Percentiles rank a stretch among this genome's conserved stretches.
Evolutionary conservation across 2,888 invertebrate genomes (phyloP).

Genomic region (Stenchaetothrips biformis): DNA sequence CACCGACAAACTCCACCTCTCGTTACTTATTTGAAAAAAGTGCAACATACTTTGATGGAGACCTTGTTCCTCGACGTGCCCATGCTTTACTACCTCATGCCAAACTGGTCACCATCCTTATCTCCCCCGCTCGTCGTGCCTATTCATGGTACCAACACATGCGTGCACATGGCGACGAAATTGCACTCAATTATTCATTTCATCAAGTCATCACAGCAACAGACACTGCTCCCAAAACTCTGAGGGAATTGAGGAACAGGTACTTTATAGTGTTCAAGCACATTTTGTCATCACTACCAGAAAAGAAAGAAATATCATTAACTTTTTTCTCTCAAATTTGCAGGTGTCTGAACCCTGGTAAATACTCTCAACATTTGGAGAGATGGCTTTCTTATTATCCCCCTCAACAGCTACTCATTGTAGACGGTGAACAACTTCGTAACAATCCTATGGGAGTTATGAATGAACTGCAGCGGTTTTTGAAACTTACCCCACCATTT

Average conservation of each 20-base stretch:
- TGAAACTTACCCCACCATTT: conserved; percentile 80
- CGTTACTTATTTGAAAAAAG: conserved; percentile 93
- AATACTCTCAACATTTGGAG: conserved; percentile 93
- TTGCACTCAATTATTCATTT: conserved; percentile 88
- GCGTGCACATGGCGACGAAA: conserved; percentile 82
- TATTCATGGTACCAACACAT: conserved; percentile 99
- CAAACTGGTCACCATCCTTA: conserved; percentile 81
- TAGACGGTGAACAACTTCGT: conserved; percentile 89
- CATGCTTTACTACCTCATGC: conserved; percentile 87
- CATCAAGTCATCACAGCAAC: conserved; percentile 89
- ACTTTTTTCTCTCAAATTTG: conserved; percentile 28
- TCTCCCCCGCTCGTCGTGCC: conserved; percentile 82
- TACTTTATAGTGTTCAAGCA: conserved; percentile 37
- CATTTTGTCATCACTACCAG: neutral
- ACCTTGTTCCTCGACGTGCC: conserved; percentile 82
- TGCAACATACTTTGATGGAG: conserved; percentile 97
- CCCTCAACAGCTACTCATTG: conserved; percentile 81
- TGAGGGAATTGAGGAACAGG: conserved; percentile 71
- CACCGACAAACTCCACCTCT: conserved; percentile 58
- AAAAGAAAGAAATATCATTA: conserved; percentile 21
- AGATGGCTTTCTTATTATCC: conserved; percentile 91
- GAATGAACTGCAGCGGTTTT: conserved; percentile 86
- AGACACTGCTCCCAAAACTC: conserved; percentile 77
- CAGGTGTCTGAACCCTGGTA: conserved; percentile 90
- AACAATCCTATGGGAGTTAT: conserved; percentile 86